These are phyloP conservation scores for Prosapia bicincta DNA, from an alignment of 2,888 invertebrate genomes.

Conservation along the genomic window DNA sequence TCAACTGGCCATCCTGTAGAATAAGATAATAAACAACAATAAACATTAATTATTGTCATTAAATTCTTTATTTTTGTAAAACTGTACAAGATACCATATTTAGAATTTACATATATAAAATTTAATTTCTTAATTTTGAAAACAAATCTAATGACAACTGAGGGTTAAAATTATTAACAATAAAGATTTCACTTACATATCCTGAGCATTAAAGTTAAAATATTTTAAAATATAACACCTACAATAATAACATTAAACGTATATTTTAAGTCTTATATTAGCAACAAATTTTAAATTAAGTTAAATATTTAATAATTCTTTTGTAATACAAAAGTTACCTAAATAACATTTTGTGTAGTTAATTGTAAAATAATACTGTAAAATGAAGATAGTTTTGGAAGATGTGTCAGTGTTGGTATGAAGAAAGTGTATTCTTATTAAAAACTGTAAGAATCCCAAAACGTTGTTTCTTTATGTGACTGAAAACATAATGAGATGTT, in stretches of 20 bases:
- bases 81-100: neutral
- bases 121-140: neutral
- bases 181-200: neutral
- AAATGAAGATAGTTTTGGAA: neutral
- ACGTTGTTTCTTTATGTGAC: no score
- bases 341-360: neutral
- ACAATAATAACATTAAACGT: neutral
- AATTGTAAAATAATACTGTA: neutral
- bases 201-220: neutral
- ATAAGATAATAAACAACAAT: no score
- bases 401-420: no score
- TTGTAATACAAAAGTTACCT: neutral
- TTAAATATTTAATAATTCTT: neutral
- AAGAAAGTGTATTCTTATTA: no score
- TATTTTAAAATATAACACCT: neutral
- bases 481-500: no score
- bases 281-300: neutral
- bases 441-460: no score
- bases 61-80: neutral
- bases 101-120: neutral
- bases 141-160: neutral
- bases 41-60: neutral
- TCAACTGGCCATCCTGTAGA: no score
- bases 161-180: neutral
- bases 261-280: neutral